Base-by-base conservation (phyloP, 2,888 invertebrate genomes). In the Lasioglossum calceatum region DNA sequence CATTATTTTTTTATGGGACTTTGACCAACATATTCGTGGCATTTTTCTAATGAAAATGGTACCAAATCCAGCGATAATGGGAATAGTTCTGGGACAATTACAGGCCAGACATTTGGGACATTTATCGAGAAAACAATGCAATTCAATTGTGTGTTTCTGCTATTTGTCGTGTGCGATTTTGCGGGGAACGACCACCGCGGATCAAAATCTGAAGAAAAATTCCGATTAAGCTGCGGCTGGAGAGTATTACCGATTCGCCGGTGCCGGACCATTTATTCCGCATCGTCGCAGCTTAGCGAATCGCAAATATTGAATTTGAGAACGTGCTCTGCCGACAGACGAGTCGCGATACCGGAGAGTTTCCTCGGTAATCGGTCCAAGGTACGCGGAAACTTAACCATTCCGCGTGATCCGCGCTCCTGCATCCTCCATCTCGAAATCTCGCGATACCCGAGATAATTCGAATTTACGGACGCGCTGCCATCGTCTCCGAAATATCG, bases 251-350 rank as follows among this genome's bases (percentile, higher is more conserved):
- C 74, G 79, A 80, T 74, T 39, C 74, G 79, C 5, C 67, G 64
- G 73, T 23, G 36, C 23, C 47, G 54, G 42, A 44, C 71, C 83
- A 77, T 81, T 77, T 82, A 77, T 84, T 81, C 84, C 50, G 67
- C 77, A 73, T 84, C 73, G 73, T 27, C 82, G 72, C 71, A 54
- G 77, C 82, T 82, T 54, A 73, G 72, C 74, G 80, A 80, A 74
- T 80, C 80, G 80, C 73, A 84, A 84, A 81, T 84, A 84, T 81
- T 84, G 77, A 82, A 84, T 77, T 64, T 67, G 64, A 27, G 64
- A 72, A 76, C 73, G 72, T 73, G 84, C 54, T n/a, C 44, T 32
- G 64, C n/a, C 76, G 82, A 58, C 42, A 80, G 47, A 58, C 27
- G 67, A 42, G 61, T 27, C 36, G 58, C 80, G 50, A 72, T 75